These are phyloP conservation scores for Galagoides demidoff DNA, from an alignment of 2,797 vertebrate genomes.

Conservation along the genomic window DNA sequence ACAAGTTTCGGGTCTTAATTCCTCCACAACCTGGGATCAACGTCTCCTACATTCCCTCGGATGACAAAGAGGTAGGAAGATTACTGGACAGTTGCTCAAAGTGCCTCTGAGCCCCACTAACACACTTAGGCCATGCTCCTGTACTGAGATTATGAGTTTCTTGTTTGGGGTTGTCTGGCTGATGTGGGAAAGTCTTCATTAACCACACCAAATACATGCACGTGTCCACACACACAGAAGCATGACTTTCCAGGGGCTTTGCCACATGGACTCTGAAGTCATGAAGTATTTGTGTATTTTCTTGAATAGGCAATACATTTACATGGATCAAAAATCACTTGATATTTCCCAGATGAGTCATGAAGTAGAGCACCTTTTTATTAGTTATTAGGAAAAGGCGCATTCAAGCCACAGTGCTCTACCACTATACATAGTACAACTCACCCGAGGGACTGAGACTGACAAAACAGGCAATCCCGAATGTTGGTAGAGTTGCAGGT, in stretches of 20 bases:
- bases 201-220: neutral
- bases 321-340: neutral
- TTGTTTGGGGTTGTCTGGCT: neutral
- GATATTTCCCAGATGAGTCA: neutral
- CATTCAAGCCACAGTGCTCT: neutral
- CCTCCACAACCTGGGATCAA: neutral
- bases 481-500: neutral
- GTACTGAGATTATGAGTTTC: neutral
- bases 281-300: neutral
- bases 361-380: neutral
- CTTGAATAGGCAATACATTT: neutral
- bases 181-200: neutral
- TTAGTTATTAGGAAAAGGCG: neutral
- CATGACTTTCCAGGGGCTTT: neutral
- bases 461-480: neutral
- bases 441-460: neutral
- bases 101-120: neutral
- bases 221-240: neutral
- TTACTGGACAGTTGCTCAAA: neutral
- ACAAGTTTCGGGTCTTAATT: slow-evolving; percentile 69
- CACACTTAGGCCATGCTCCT: neutral
- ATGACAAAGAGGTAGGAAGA: slow-evolving; percentile 68
- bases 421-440: neutral
- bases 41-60: neutral
- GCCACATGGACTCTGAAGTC: neutral